These are phyloP conservation scores for Oryzias dopingdopingensis DNA, from an alignment of 2,797 vertebrate genomes.

Conservation along the genomic window DNA sequence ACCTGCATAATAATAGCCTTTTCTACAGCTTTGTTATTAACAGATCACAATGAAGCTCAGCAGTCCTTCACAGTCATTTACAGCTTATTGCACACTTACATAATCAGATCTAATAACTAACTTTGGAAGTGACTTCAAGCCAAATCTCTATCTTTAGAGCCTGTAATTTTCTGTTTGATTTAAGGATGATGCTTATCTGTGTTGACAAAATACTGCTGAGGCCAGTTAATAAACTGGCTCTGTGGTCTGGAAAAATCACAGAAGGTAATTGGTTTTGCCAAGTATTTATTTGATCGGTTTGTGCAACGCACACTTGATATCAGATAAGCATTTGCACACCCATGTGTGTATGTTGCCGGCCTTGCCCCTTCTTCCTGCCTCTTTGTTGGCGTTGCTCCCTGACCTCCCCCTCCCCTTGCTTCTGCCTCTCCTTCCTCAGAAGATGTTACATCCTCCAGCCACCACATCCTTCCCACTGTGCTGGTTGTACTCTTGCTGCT, in stretches of 20 bases:
- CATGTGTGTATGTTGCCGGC: neutral
- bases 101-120: constrained; percentile 43
- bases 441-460: constrained; percentile 9
- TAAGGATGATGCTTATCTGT: constrained; percentile 48
- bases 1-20: constrained; percentile 51
- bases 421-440: constrained; percentile 74
- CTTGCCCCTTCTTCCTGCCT: constrained; percentile 46
- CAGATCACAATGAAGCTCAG: constrained; percentile 45
- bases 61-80: constrained; percentile 53
- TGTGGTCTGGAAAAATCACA: constrained; percentile 26
- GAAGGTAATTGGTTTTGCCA: constrained; percentile 27
- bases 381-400: constrained; percentile 41
- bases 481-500: constrained; percentile 83
- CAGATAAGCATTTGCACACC: constrained; percentile 11
- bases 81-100: constrained; percentile 43
- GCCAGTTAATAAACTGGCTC: constrained; percentile 56
- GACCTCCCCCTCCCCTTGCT: constrained; percentile 21
- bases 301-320: constrained; percentile 5
- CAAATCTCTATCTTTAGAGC: constrained; percentile 24
- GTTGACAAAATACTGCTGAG: constrained; percentile 55
- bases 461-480: constrained; percentile 74
- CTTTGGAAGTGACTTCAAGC: constrained; percentile 29
- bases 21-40: constrained; percentile 56
- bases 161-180: constrained; percentile 41
- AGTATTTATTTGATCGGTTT: constrained; percentile 38